Base-by-base conservation (phyloP, 2,888 invertebrate species). In the Cephus rjabovi region DNA sequence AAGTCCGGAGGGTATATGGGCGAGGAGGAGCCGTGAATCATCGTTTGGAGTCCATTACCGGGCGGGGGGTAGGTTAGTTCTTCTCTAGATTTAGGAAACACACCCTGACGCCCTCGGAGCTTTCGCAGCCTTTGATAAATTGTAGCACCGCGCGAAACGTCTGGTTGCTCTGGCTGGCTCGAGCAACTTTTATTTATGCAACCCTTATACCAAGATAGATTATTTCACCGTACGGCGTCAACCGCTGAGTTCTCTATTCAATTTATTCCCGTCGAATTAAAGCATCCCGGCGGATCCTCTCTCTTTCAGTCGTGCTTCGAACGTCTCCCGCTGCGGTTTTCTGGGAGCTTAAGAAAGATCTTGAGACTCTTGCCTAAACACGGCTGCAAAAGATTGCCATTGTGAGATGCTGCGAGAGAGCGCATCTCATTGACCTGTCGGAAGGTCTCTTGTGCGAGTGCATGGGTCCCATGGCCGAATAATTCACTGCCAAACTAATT, bases 161-260 rank as follows among this genome's bases (percentile, higher is more conserved):
- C 81, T 79, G 79, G 68, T 76, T 56, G 31, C 76, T 31, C 33
- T 34, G 12, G 71, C 71, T 31, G 33, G 31, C 71, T 31, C 71
- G 69, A 69, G 73, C 80, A 75, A 56, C 84, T 82, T 81, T 84
- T 83, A 84, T 85, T 86, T 83, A 86, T 86, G 83, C 85, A 85
- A 80, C 81, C 80, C 81, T 85, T 82, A 82, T 79, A 78, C 77
- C 78, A 78, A 84, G 82, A 85, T 83, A 83, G 85, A 86, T 86
- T 85, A 83, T 86, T 84, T 84, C 81, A 77, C 83, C 56, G 6
- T 71, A 34, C 35, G 40, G n/a, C 69, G 33, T 84, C 85, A 85
- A 85, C 83, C 82, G 77, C 81, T 73, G 79, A 76, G 76, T 79
- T 76, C 75, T 75, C 69, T 79, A 78, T 75, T 35, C 79, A 80